Evolutionary conservation across 2,113 vertebrate species (phyloP), one percentile per base, ranked within the genome.

Genomic region (Mystacornis crossleyi): DNA sequence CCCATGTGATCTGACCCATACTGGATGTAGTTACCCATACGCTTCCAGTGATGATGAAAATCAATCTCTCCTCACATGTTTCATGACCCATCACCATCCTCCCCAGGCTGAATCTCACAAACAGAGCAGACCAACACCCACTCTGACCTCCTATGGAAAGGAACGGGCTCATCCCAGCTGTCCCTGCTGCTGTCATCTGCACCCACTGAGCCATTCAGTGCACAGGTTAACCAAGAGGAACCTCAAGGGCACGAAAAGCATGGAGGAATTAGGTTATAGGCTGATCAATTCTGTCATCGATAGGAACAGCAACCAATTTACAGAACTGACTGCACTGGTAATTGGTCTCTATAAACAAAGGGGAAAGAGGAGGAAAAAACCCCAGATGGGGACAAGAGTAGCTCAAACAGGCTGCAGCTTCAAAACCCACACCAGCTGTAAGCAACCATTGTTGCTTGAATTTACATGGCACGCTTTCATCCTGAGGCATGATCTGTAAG

Each of bases 271-370:
- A 75, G 62, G 21, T 40, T 80, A 72, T 11, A 82, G 48, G 36
- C 48, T 4, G 3, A 73, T 81, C 94, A 34, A 81, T 94, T 83
- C 72, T 69, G 54, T 69, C 40, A 77, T 92, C 12, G 0, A 94
- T 83, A 80, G 71, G 53, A 86, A 80, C 62, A 80, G 71, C 71
- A 61, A 60, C 13, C 67, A n/a, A 57, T 89, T 86, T 80, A 86
- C 34, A 86, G 82, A 82, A 82, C 4, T 26, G 54, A 80, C 34
- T 31, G 12, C 16, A 42, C 66, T 79, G 71, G 18, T 48, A 83
- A 89, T 23, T 79, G 36, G n/a, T 11, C 24, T 69, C 8, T 47
- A 57, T 25, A 92, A 79, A 67, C 17, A 43, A 82, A 72, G 53
- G 18, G 65, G 40, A 54, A 48, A 50, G 34, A 36, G 18, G 2